phyloP scores from a whole-genome alignment of 2,797 vertebrate species.

The Mormyrus proboscirostris region DNA sequence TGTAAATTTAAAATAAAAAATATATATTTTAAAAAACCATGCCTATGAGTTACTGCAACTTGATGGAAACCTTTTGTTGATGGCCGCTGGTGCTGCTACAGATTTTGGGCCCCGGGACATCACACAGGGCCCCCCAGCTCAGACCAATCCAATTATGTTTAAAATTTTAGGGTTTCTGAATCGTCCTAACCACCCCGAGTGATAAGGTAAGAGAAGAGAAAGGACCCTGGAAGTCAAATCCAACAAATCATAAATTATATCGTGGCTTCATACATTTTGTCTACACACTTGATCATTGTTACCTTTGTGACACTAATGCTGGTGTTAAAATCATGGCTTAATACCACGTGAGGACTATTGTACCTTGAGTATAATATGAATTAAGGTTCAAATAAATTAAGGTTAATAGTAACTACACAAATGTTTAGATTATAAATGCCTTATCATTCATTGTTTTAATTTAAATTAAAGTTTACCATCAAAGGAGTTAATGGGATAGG shows the following conservation, averaged over 20 bases:
- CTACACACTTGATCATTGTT: background rate
- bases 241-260: background rate
- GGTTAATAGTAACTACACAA: background rate
- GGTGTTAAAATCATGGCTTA: background rate
- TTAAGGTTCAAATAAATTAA: background rate
- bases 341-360: background rate
- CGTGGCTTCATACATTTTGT: background rate
- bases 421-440: background rate
- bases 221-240: background rate
- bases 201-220: background rate
- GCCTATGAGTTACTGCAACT: background rate
- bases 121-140: background rate
- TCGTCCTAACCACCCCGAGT: background rate
- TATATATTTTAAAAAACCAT: constrained; percentile 29
- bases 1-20: constrained; percentile 76
- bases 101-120: background rate
- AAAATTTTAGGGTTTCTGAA: background rate
- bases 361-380: background rate
- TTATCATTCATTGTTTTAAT: too few species aligned
- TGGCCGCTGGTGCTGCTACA: background rate
- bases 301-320: background rate
- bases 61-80: background rate
- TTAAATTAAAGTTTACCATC: background rate
- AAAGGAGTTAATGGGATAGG: background rate
- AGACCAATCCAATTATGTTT: background rate